Percentiles rank a stretch among this genome's conserved stretches.
Evolutionary conservation across 2,113 vertebrate genomes (phyloP).

Genomic region (Indicator indicator): DNA sequence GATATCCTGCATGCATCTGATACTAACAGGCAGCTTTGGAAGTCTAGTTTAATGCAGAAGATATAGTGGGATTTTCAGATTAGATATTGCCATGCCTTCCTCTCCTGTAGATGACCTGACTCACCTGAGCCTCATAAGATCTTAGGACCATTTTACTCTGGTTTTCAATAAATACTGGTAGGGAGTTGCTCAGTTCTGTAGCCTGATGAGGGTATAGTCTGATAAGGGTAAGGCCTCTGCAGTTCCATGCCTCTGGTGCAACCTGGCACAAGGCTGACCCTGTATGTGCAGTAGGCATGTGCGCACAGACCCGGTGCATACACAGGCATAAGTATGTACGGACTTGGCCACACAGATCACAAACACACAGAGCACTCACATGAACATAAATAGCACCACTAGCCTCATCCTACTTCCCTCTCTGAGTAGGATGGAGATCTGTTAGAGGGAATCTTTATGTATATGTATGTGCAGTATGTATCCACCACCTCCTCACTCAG

Average conservation of each 20-base stretch:
- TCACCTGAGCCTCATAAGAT: no score
- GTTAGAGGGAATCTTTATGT: neutral
- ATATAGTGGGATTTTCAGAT: neutral
- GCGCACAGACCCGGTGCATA: neutral
- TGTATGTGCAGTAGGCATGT: neutral
- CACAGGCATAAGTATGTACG: rapidly evolving
- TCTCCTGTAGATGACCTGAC: no score
- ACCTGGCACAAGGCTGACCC: neutral
- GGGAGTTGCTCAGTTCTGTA: neutral
- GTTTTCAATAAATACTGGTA: neutral
- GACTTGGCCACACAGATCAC: neutral
- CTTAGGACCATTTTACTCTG: neutral
- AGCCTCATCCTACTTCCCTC: neutral
- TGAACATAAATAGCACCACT: neutral
- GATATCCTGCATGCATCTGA: neutral
- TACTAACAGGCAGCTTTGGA: no score
- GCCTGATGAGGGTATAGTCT: neutral
- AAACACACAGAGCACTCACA: neutral
- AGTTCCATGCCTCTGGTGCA: neutral
- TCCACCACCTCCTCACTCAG: neutral
- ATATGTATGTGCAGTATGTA: neutral
- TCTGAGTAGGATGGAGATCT: neutral
- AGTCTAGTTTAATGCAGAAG: no score
- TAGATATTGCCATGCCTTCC: no score
- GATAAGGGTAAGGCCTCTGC: rapidly evolving